Base-by-base conservation (phyloP, 53 echinoderm and acorn worm species). In the Antedon mediterranea region DNA sequence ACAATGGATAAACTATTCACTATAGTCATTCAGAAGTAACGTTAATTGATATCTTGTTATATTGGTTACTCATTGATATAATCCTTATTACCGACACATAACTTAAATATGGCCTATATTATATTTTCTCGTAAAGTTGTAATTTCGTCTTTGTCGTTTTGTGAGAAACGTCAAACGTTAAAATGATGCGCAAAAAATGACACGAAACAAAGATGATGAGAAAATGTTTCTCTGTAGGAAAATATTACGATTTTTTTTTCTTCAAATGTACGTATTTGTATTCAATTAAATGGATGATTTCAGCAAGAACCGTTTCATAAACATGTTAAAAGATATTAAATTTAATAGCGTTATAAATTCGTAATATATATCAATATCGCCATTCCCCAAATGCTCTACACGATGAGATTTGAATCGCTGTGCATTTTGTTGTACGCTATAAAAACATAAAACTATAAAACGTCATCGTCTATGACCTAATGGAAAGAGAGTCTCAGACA, bases 291-390 rank as follows among this genome's bases (percentile, higher is more conserved):
- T 18, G 57, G 9, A 57, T 57, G 57, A 57, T 57, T 57, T 57
- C 57, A 57, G 20, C 57, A 57, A 57, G 57, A 57, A 57, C 2
- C 57, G 57, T 57, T 57, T 57, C 11, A 57, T 57, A 57, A 18
- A 26, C 57, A 57, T 57, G 14, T 57, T 57, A 57, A 57, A 57
- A 57, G 57, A 57, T 57, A 57, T 57, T 57, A 57, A 57, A 57
- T 57, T 57, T 57, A 57, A 57, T 57, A 57, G 57, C 57, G 57
- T 57, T 57, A 57, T 57, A 57, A 57, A 57, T 57, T 57, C 57
- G 23, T 23, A 23, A 57, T 57, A 23, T 57, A 57, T 57, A 57
- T 57, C 57, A 57, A 57, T 57, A 57, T 57, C 23, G 23, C 57
- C 57, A 57, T 11, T 57, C 57, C 57, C 57, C 11, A 57, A 15